Evolutionary conservation across 2,113 vertebrate genomes (phyloP).

Genomic region (Rhea americana): DNA sequence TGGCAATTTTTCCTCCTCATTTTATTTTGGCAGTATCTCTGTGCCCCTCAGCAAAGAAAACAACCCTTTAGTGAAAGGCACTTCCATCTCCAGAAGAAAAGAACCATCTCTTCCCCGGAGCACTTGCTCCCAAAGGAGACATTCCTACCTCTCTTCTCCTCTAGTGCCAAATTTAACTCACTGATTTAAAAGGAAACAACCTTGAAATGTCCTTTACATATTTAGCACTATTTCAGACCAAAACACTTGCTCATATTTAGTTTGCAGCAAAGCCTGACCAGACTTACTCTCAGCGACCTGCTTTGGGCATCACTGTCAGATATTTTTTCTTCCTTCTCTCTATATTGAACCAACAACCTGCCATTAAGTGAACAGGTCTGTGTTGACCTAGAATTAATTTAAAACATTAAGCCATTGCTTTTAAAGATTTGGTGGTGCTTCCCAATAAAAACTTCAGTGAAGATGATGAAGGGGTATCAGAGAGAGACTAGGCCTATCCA

Average conservation of each 20-base stretch:
- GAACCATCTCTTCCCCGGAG: neutral
- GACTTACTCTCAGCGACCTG: neutral
- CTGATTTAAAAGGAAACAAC: neutral
- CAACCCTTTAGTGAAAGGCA: neutral
- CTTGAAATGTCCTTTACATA: neutral
- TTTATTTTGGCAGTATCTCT: conserved; percentile 2
- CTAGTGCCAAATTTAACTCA: neutral
- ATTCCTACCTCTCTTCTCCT: neutral
- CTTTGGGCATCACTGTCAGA: neutral
- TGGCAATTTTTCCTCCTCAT: neutral
- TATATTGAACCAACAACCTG: conserved; percentile 1
- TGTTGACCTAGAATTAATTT: neutral
- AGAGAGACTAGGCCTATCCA: neutral
- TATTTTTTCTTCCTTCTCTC: neutral
- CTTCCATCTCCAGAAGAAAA: neutral
- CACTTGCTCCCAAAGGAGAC: neutral
- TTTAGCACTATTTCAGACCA: neutral
- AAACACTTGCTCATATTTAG: neutral
- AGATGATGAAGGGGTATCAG: neutral
- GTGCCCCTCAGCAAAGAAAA: neutral
- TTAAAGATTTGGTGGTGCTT: neutral
- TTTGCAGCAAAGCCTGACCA: conserved; percentile 35
- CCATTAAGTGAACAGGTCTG: neutral
- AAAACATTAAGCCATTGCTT: neutral
- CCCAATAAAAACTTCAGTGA: neutral